Conservation (phyloP, 2,888 invertebrate species). For the Apotomis betuletana region DNA sequence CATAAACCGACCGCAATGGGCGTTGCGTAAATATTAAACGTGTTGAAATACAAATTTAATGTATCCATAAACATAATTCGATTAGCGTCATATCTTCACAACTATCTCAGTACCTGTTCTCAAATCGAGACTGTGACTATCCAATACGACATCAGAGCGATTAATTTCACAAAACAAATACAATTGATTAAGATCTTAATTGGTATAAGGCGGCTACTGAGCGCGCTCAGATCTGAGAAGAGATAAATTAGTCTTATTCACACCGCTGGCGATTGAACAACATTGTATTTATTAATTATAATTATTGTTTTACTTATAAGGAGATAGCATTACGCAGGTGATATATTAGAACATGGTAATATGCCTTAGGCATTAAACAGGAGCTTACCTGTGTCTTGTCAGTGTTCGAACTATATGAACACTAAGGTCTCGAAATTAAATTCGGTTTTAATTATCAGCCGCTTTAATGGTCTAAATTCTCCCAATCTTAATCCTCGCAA, state of each 20-base stretch:
- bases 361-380: no score
- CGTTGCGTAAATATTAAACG: background rate
- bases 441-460: no score
- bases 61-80: conserved; percentile 11
- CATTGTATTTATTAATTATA: conserved; percentile 4
- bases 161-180: conserved; percentile 53
- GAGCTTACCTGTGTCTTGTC: no score
- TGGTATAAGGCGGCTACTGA: conserved; percentile 35
- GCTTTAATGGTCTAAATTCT: no score
- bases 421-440: no score
- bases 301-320: background rate
- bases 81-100: background rate
- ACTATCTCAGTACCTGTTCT: conserved; percentile 23
- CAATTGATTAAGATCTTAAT: conserved; percentile 40
- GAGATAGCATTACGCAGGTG: no score
- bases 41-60: conserved; percentile 10
- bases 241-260: conserved; percentile 39
- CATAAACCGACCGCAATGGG: no score
- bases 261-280: conserved; percentile 3
- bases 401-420: no score
- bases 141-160: conserved; percentile 49
- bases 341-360: no score
- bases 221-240: background rate
- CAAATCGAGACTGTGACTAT: conserved; percentile 53
- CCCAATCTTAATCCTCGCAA: no score